phyloP scores from a whole-genome alignment of 2,888 invertebrate species.

The Troides aeacus region DNA sequence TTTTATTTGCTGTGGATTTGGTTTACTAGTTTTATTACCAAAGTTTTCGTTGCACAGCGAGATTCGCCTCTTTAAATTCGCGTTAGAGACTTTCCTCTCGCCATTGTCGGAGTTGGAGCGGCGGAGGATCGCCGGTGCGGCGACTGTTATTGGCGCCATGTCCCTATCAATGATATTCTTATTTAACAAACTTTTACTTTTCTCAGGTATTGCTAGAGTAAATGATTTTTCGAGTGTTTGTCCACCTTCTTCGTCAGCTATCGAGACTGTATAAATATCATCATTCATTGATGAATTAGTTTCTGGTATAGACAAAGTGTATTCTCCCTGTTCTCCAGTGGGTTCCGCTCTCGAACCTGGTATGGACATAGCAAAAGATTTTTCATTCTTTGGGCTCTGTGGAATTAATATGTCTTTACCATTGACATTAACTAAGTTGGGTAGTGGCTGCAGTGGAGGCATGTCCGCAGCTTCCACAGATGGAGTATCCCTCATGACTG shows the following conservation, averaged over 20 bases:
- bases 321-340: constrained; percentile 73
- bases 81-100: constrained; percentile 60
- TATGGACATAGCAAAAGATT: constrained; percentile 67
- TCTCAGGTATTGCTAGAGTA: constrained; percentile 72
- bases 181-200: constrained; percentile 68
- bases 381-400: constrained; percentile 58
- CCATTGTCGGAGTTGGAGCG: constrained; percentile 74
- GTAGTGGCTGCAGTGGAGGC: constrained; percentile 70
- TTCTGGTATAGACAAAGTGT: constrained; percentile 75
- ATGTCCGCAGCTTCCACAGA: constrained; percentile 59
- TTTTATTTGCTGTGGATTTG: constrained; percentile 43
- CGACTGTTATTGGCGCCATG: constrained; percentile 51
- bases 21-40: constrained; percentile 49
- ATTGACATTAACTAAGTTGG: constrained; percentile 55
- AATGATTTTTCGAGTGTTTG: constrained; percentile 65
- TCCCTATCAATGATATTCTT: constrained; percentile 64
- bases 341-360: constrained; percentile 74
- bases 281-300: constrained; percentile 77
- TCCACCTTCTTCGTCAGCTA: constrained; percentile 71
- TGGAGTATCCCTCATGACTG: constrained; percentile 77
- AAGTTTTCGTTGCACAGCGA: constrained; percentile 68
- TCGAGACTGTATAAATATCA: constrained; percentile 76
- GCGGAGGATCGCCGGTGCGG: constrained; percentile 72
- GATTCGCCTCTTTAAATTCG: constrained; percentile 66
- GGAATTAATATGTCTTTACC: constrained; percentile 58